Conservation (phyloP, 2,888 invertebrate genomes). For the Strigamia transsilvanica region DNA sequence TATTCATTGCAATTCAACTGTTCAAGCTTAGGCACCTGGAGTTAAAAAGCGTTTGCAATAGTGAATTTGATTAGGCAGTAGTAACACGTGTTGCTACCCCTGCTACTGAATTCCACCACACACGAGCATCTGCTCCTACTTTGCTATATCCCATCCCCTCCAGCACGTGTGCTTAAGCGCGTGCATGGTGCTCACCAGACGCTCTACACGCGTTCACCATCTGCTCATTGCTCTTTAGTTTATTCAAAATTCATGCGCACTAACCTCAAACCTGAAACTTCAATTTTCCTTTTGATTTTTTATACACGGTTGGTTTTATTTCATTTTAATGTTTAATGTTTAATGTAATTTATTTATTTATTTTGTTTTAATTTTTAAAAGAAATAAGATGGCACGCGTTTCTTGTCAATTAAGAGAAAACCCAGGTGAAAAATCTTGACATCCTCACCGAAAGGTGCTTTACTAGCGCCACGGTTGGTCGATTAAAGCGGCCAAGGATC, state of each 20-base stretch:
- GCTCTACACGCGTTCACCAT: conserved; percentile 32
- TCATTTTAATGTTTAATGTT: too few species aligned
- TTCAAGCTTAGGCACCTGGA: not conserved
- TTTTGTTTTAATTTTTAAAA: not conserved
- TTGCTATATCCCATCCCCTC: conserved; percentile 40
- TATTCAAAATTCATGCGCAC: not conserved
- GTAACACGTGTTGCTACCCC: conserved; percentile 24
- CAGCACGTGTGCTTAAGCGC: conserved; percentile 44
- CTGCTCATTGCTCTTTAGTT: conserved; percentile 5
- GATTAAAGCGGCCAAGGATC: conserved; percentile 45
- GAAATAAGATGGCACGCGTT: not conserved
- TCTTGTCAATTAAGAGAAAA: conserved; percentile 10
- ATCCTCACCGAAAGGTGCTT: not conserved
- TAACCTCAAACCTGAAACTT: not conserved
- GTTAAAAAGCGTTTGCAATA: not conserved
- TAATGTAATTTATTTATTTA: not conserved
- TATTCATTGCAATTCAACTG: too few species aligned
- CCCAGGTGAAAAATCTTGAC: not conserved
- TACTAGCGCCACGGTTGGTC: conserved; percentile 9
- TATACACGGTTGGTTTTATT: not conserved
- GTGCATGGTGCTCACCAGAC: conserved; percentile 49
- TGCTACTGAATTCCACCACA: conserved; percentile 45
- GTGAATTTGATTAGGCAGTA: conserved; percentile 19
- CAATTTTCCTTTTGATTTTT: not conserved
- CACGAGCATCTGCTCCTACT: conserved; percentile 44